phyloP scores from a whole-genome alignment of 2,888 invertebrate species.

The Chesias legatella region DNA sequence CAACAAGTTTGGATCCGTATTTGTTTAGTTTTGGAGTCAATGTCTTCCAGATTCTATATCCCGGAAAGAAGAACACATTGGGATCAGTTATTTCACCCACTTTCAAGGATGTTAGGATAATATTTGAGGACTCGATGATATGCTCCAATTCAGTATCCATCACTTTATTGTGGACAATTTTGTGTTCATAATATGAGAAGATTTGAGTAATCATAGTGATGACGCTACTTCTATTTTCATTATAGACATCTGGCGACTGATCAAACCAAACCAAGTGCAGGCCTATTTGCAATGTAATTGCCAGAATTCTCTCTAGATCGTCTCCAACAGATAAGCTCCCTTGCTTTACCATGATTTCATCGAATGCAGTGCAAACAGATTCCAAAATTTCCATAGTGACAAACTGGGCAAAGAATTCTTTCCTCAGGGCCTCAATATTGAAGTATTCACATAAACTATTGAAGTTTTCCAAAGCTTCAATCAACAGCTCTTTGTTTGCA shows the following conservation, averaged over 20 bases:
- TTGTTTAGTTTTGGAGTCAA: constrained; percentile 10
- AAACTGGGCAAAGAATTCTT: constrained; percentile 58
- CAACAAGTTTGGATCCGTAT: constrained; percentile 36
- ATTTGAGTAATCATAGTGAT: constrained; percentile 51
- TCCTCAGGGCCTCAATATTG: constrained; percentile 48
- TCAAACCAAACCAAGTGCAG: constrained; percentile 62
- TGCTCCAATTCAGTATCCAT: constrained; percentile 62
- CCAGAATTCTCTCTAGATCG: constrained; percentile 57
- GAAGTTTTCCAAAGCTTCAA: constrained; percentile 80
- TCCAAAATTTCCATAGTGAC: constrained; percentile 53
- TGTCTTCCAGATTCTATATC: constrained; percentile 61
- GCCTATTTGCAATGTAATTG: constrained; percentile 59
- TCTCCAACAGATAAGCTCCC: constrained; percentile 40
- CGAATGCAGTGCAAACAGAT: constrained; percentile 52
- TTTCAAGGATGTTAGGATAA: constrained; percentile 48
- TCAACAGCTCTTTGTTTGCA: constrained; percentile 81
- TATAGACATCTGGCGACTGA: constrained; percentile 47
- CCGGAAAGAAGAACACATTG: constrained; percentile 51
- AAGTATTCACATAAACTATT: constrained; percentile 77
- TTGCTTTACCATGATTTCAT: constrained; percentile 51
- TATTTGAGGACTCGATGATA: constrained; percentile 55
- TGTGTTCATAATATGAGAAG: constrained; percentile 58
- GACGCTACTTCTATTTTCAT: constrained; percentile 43
- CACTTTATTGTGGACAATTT: constrained; percentile 54
- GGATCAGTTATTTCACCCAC: constrained; percentile 43